phyloP scores from a whole-genome alignment of 2,797 vertebrate species.

The Microctenopoma stevenorrisi region DNA sequence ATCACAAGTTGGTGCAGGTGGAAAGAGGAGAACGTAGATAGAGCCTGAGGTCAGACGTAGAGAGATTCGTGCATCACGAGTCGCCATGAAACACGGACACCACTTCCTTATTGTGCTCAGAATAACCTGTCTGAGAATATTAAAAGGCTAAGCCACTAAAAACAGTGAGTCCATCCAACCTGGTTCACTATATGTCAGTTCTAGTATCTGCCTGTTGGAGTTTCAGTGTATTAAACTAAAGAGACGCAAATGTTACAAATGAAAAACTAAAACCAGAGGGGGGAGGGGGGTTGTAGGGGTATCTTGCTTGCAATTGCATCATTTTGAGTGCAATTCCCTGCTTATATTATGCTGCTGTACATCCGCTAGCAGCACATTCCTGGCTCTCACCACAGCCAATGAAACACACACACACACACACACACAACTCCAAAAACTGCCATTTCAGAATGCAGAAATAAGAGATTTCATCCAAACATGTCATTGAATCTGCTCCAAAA shows the following conservation, averaged over 20 bases:
- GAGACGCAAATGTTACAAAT: constrained; percentile 11
- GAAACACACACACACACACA: neutral
- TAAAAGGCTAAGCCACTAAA: neutral
- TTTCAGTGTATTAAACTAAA: constrained; percentile 3
- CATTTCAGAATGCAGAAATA: neutral
- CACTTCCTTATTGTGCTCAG: constrained; percentile 45
- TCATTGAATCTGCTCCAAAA: neutral
- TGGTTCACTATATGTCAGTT: neutral
- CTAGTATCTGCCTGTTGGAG: neutral
- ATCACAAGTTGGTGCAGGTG: constrained; percentile 15
- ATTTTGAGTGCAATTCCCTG: constrained; percentile 39
- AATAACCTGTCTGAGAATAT: constrained; percentile 41
- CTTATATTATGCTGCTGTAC: constrained; percentile 20
- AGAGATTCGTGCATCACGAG: constrained; percentile 38
- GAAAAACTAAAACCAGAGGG: neutral
- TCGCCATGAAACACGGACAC: constrained; percentile 33
- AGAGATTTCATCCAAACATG: neutral
- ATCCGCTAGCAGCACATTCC: constrained; percentile 28
- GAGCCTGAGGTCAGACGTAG: constrained; percentile 14
- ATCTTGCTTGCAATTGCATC: constrained; percentile 51
- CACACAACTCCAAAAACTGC: neutral
- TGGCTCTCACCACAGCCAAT: constrained; percentile 5
- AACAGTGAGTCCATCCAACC: constrained; percentile 7
- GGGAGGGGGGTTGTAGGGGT: too few relatives aligned
- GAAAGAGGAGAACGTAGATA: constrained; percentile 26